Base-by-base conservation (phyloP, 2,113 vertebrate genomes). In the Astur gentilis region DNA sequence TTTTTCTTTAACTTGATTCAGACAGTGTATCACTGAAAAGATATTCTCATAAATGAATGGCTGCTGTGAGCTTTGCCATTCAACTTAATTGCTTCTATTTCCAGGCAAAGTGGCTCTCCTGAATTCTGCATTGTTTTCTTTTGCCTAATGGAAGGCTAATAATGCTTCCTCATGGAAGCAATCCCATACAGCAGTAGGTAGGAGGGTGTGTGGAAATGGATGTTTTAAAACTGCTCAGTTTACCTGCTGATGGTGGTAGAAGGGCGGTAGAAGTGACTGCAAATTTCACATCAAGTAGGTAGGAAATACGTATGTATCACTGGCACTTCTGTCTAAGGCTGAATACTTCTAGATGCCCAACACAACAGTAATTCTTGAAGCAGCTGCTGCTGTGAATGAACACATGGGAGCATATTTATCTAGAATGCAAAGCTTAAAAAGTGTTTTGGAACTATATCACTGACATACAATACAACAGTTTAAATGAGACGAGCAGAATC, bases 1-100 rank as follows among this genome's bases (percentile, higher is more conserved):
- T 82, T 71, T 90, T 75, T 61, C 58, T 95, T 83, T 78, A 89
- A 50, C 62, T 87, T 67, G 64, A 62, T 94, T 95, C 87, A 83
- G 84, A 26, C 55, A 71, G 52, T 47, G 45, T 85, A 40, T 95
- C 77, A 58, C 40, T 86, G 91, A 66, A 70, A 78, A 95, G 44
- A 54, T 17, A 52, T 49, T 89, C 75, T 81, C 42, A 8, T 52
- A 80, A 77, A 75, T 86, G 76, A 95, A 70, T 88, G 62, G 83
- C 91, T 97, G 94, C 95, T 57, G n/a, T 47, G 90, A 80, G 96
- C 83, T 88, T 83, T 62, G 6, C 22, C 64, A 38, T 81, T 81
- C 83, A n/a, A 31, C 45, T 89, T 61, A 87, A 70, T 1, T 34
- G 31, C 26, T 15, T 87, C 76, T 61, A 49, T 94, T 95, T 76